phyloP scores from a whole-genome alignment of 2,888 invertebrate species.

The Lamellibrachia satsuma region DNA sequence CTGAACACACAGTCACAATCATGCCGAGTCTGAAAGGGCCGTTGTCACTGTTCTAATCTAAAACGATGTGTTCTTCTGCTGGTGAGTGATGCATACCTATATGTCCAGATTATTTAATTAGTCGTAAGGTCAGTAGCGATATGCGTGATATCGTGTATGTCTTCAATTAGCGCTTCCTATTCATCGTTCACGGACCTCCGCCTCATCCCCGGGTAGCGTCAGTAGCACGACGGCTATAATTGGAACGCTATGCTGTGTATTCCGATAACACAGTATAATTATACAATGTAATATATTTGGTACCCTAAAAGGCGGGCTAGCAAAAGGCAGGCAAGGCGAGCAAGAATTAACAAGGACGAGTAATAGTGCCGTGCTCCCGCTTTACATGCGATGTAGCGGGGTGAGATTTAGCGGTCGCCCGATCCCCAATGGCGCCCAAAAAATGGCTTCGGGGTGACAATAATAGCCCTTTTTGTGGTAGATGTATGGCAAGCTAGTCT shows the following conservation, averaged over 20 bases:
- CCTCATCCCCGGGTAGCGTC: neutral
- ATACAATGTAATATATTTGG: no score
- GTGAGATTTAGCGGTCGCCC: no score
- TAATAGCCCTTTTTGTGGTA: no score
- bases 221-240: neutral
- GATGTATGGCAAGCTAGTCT: no score
- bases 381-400: no score
- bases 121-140: neutral
- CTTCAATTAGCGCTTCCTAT: neutral
- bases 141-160: neutral
- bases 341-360: no score
- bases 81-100: neutral
- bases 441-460: no score
- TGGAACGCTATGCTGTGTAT: neutral
- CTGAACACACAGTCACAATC: neutral
- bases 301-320: no score
- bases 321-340: no score
- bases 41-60: neutral
- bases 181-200: neutral
- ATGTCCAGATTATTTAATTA: neutral
- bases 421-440: no score
- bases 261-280: no score
- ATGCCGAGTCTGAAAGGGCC: neutral
- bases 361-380: no score
- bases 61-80: neutral